Base-by-base conservation (phyloP, 2,113 vertebrate species). In the Machaerirhynchus nigripectus region DNA sequence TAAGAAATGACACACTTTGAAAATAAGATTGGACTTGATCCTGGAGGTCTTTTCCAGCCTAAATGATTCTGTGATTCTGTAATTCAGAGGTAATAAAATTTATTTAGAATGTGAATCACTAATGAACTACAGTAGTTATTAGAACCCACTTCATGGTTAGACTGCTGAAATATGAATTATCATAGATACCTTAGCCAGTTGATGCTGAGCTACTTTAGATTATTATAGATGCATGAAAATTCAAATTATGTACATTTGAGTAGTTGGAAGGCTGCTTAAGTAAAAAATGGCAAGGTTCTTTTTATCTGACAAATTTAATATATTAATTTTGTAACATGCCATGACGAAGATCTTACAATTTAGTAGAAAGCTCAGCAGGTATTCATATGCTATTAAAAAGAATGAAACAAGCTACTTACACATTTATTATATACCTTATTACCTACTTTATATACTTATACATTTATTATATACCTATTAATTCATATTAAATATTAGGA, bases 361-460 rank as follows among this genome's bases (percentile, higher is more conserved):
- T 78, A 33, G 18, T 75, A 37, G 37, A 53, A 28, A 67, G 17
- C 9, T 74, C 28, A 30, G 47, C 23, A 76, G 69, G 8, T 85
- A 27, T 59, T 90, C 15, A 10, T 75, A 52, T 69, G 15, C 15
- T 82, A 5, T 61, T 73, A 56, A 79, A 93, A 75, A 30, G 22
- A 75, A 52, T 67, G 55, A 64, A 85, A 31, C 7, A 55, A 76
- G 16, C 18, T 87, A n/a, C 15, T 78, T 74, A 18, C 0, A 14
- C 6, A 33, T 91, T 60, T 75, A 70, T 33, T 52, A 7, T 13
- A 46, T 12, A 17, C 11, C 9, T 50, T 24, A 57, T 77, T 37
- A 28, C 2, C 4, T n/a, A n/a, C n/a, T n/a, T n/a, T n/a, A n/a
- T n/a, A n/a, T 87, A n/a, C 15, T 78, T 74, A 18, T 0, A 14